Evolutionary conservation across 2,113 vertebrate genomes (phyloP), one percentile per base, ranked within the genome.

Genomic region (Dasyprocta punctata): DNA sequence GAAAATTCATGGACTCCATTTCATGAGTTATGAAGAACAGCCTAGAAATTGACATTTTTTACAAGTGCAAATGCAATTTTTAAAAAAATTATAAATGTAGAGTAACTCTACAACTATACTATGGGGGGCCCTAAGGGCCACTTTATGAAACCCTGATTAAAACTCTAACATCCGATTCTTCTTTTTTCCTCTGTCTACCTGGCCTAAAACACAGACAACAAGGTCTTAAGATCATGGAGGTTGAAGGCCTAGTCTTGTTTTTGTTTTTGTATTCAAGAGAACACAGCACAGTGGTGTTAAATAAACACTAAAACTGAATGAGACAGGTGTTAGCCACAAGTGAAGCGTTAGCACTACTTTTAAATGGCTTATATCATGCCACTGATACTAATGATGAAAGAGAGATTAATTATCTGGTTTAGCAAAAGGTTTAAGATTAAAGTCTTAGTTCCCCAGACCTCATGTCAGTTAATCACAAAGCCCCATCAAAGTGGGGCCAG

Each of bases 401-500:
- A 98, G 92, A 90, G 81, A 90, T 94, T 97, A 97, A 97, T 95
- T 97, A 95, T 75, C 75, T 87, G 86, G 71, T 93, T 84, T 89
- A 78, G 61, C 89, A 82, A 95, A 97, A 94, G 67, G 73, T 84
- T 97, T 96, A 84, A 97, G 92, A 93, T 97, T 95, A 82, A 97
- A 96, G 61, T 93, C 90, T 87, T 90, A 96, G 71, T 96, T 94
- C 49, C 69, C 81, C 81, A 60, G 75, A 90, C 73, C 54, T 86
- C 54, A 85, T 52, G 54, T 90, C 94, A 92, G 63, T 86, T 92
- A 92, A 92, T 97, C 77, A 90, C 82, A 94, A 97, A 97, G 47
- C 19, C n/a, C 80, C 94, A 96, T 95, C 96, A 96, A 85, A 95
- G 77, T 11, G n/a, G 47, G 81, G 77, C 44, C 41, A 92, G 38